Percentiles rank a stretch among this genome's conserved stretches.
Conservation (phyloP, 1,140 invertebrate genomes). For the Zaprionus lachaisei region DNA sequence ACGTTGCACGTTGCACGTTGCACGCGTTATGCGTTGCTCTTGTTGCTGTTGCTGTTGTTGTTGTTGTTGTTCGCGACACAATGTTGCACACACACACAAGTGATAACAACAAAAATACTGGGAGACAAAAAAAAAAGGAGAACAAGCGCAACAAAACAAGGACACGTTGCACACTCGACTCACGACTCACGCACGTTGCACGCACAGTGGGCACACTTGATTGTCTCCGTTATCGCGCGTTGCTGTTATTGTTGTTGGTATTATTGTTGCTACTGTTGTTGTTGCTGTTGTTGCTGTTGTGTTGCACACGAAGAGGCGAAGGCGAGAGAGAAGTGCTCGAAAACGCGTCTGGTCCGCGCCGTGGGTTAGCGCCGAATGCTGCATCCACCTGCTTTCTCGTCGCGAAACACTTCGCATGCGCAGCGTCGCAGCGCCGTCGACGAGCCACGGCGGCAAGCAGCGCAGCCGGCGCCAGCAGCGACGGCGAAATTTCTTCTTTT, state of each 20-base stretch:
- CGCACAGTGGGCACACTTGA: slow-evolving; percentile 1
- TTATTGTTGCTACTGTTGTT: slow-evolving; percentile 5
- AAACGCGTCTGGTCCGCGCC: slow-evolving; percentile 83
- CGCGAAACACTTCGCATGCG: slow-evolving; percentile 85
- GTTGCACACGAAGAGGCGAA: slow-evolving; percentile 4
- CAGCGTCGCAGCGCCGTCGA: slow-evolving; percentile 56
- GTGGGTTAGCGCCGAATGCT: slow-evolving; percentile 84
- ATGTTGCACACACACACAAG: slow-evolving; percentile 22
- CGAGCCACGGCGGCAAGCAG: slow-evolving; percentile 22
- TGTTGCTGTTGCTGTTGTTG: slow-evolving; percentile 15
- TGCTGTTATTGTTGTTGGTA: slow-evolving; percentile 14
- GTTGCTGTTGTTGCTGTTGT: slow-evolving; percentile 11
- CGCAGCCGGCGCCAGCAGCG: slow-evolving; percentile 21
- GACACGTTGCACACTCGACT: slow-evolving; percentile 34
- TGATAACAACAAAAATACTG: slow-evolving; percentile 10
- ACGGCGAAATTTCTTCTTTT: slow-evolving; percentile 78
- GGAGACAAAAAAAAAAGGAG: slow-evolving; percentile 24
- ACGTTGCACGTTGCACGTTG: slow-evolving; percentile 8
- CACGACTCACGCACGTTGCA: slow-evolving; percentile 2
- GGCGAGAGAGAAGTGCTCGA: slow-evolving; percentile 47
- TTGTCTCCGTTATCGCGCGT: not conserved
- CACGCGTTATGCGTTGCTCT: not conserved
- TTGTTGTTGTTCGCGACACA: slow-evolving; percentile 21
- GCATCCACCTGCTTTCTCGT: slow-evolving; percentile 84
- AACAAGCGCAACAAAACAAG: slow-evolving; percentile 22